phyloP scores from a whole-genome alignment of 2,888 invertebrate species.

The Quadriops clusia region DNA sequence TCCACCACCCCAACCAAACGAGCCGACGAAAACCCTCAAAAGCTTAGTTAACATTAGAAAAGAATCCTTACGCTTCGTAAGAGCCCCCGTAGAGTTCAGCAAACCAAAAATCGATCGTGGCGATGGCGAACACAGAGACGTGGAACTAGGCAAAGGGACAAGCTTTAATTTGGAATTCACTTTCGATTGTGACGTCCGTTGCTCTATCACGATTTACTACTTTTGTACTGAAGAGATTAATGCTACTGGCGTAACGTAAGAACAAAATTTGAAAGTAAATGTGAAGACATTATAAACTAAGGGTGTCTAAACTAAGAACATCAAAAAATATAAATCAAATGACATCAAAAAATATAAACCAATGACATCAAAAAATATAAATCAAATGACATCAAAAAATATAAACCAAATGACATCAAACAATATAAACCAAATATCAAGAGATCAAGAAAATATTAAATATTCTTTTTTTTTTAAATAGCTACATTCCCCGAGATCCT shows the following conservation, averaged over 20 bases:
- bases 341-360: no score
- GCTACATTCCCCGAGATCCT: conserved; percentile 59
- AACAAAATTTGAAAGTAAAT: no score
- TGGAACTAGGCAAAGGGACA: conserved; percentile 50
- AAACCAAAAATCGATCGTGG: conserved; percentile 40
- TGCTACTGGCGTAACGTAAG: conserved; percentile 73
- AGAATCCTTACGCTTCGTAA: conserved; percentile 86
- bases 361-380: no score
- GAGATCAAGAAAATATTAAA: no score
- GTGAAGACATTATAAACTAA: no score
- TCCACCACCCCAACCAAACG: conserved; percentile 90
- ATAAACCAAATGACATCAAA: no score
- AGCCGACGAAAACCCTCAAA: conserved; percentile 93
- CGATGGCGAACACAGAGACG: conserved; percentile 41
- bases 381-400: no score
- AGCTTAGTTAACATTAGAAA: conserved; percentile 93
- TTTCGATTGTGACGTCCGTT: conserved; percentile 91
- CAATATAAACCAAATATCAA: no score
- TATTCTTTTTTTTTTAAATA: conserved; percentile 27
- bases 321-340: no score
- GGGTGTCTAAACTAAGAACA: no score
- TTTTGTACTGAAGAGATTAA: conserved; percentile 90
- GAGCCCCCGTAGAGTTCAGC: conserved; percentile 52
- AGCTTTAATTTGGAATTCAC: conserved; percentile 93
- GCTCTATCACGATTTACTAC: conserved; percentile 89